Evolutionary conservation across 2,797 vertebrate species (phyloP), one percentile per base, ranked within the genome.

Genomic region (Myotis myotis): DNA sequence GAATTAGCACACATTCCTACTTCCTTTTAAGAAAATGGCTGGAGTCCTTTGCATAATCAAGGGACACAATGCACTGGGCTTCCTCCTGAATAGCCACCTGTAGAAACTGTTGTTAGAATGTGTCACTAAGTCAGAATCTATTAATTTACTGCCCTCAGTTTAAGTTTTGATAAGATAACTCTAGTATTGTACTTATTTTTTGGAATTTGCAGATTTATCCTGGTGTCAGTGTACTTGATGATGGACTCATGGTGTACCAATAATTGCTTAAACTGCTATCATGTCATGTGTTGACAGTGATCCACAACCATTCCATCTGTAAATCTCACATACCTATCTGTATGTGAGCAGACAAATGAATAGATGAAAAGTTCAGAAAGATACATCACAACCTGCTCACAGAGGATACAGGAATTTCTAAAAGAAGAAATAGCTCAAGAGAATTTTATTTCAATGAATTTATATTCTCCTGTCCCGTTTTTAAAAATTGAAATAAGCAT

Each of bases 201-300:
- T 93, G 60, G 84, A 88, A 30, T 9, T 38, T 89, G 82, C 15
- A 74, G 33, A 75, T 74, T 91, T 81, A 51, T 49, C 38, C 17
- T 85, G 49, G 92, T 55, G 91, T 71, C 44, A 87, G 94, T 97
- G 89, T 84, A 60, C 16, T 1, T 17, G 0, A 47, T 64, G 62
- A 93, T 15, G 90, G 84, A 96, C 38, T 84, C 36, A 72, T 38
- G 86, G 7, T 53, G 22, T 72, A 74, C 90, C 95, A 64, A 96
- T 49, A 85, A 94, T n/a, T 95, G 83, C 62, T 4, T 0, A 75
- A 89, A 79, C n/a, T 22, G 23, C 3, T 25, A 22, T 64, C 30
- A 71, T 57, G 11, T 49, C 15, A 62, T 82, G 11, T 51, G 2
- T 87, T 80, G 6, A 89, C 2, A 55, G 30, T 51, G 12, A 80